Base-by-base conservation (phyloP, 2,888 invertebrate species). In the Thalpophila matura region DNA sequence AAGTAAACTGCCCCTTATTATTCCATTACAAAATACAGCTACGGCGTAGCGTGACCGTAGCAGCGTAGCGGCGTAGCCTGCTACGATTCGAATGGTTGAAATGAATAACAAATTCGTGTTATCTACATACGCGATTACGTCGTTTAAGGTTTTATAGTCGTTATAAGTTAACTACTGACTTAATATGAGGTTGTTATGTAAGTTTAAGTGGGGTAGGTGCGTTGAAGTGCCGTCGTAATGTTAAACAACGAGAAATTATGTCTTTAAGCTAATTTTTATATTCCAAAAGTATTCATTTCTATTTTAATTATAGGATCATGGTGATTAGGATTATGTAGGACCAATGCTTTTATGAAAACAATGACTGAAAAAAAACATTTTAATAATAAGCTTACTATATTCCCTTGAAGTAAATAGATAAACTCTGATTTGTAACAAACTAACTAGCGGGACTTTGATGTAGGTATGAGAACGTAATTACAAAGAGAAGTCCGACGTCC, bases 21-120 rank as follows among this genome's bases (percentile, higher is more conserved):
- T 50, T 73, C 16, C 9, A 16, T 26, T 35, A 46, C 22, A 55
- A 33, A 45, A 58, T 24, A 33, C 10, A 14, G 42, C 64, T 74
- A 67, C 74, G 59, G 40, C 67, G 77, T 77, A 77, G 71, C 74
- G 57, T 56, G 59, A 49, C 43, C 45, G 74, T 71, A 60, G 63
- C 59, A 42, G 12, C 26, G 58, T 57, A 64, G 54, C 14, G 9
- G 20, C 61, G 54, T 69, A 53, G 71, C 24, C 33, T 16, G 57
- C 58, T 58, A 72, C 64, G 56, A 58, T 16, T 16, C 9, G 24
- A 55, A 20, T n/a, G 37, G 29, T 65, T 45, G 37, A 20, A 56
- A 59, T 45, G 27, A 55, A 59, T 68, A 61, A 49, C 42, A 40
- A 72, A 56, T 60, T 26, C 20, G 49, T 55, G 49, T 55, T 60